Percentiles rank a stretch among this genome's conserved stretches.
Evolutionary conservation across 2,888 invertebrate genomes (phyloP).

Genomic region (Terebella lapidaria): DNA sequence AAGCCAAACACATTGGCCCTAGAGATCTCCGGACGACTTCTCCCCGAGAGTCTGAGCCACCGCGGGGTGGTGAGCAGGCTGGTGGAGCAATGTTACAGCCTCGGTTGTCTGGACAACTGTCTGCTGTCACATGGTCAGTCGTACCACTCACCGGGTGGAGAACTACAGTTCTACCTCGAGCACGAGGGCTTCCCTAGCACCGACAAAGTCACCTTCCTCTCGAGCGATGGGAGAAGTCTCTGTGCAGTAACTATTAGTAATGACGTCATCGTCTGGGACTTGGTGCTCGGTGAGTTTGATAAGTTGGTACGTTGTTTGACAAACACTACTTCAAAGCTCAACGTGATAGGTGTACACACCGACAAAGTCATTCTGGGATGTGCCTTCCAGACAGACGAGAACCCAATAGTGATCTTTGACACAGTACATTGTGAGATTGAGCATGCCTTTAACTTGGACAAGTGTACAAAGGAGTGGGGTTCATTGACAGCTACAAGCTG

Average conservation of each 20-base stretch:
- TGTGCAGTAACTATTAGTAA: slow-evolving; percentile 26
- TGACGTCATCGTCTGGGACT: slow-evolving; percentile 30
- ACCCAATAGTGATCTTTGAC: slow-evolving; percentile 29
- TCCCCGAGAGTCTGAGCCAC: slow-evolving; percentile 75
- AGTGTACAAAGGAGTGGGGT: slow-evolving; percentile 28
- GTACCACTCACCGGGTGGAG: slow-evolving; percentile 10
- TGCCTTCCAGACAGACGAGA: slow-evolving; percentile 26
- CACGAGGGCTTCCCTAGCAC: slow-evolving; percentile 55
- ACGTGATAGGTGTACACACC: slow-evolving; percentile 24
- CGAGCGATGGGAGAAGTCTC: slow-evolving; percentile 27
- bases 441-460: slow-evolving; percentile 24
- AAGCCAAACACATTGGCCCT: slow-evolving; percentile 91
- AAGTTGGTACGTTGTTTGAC: background rate
- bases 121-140: slow-evolving; percentile 10
- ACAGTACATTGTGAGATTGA: slow-evolving; percentile 24
- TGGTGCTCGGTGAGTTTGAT: slow-evolving; percentile 27
- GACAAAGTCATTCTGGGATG: slow-evolving; percentile 25
- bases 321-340: slow-evolving; percentile 18
- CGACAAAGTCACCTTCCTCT: slow-evolving; percentile 21
- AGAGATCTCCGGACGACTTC: slow-evolving; percentile 79
- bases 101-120: slow-evolving; percentile 67
- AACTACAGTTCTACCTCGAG: slow-evolving; percentile 8
- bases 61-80: slow-evolving; percentile 69
- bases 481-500: slow-evolving; percentile 22
- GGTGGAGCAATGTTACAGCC: slow-evolving; percentile 77